A percentile compares a stretch with the other conserved stretches of the same genome.
Evolutionary conservation across 2,113 vertebrate species (phyloP).

Genomic region (Nerophis lumbriciformis): DNA sequence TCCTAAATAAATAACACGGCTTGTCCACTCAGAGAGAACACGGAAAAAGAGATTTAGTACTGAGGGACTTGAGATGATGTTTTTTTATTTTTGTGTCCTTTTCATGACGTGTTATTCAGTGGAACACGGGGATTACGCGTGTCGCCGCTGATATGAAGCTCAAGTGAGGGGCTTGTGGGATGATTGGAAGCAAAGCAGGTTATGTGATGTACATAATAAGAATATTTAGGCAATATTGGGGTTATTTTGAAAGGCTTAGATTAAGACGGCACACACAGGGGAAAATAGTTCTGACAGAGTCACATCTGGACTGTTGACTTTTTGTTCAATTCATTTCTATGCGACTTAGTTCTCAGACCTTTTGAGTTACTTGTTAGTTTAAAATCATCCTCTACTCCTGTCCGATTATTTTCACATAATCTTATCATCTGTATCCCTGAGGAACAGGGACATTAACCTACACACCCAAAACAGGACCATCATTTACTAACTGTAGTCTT

Average conservation of each 20-base stretch:
- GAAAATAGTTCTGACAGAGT: neutral
- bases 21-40: constrained; percentile 67
- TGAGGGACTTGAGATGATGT: constrained; percentile 49
- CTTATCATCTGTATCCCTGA: no score
- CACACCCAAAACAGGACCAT: no score
- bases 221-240: constrained; percentile 67
- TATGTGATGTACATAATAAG: constrained; percentile 52
- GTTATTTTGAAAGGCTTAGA: constrained; percentile 62
- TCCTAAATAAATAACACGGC: constrained; percentile 69
- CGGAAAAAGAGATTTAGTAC: constrained; percentile 68
- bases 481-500: no score
- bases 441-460: no score
- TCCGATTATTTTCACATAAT: no score
- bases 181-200: constrained; percentile 67
- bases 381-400: no score
- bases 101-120: constrained; percentile 59
- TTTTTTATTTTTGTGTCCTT: constrained; percentile 59
- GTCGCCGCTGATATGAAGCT: constrained; percentile 59
- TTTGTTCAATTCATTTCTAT: constrained; percentile 14
- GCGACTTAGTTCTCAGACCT: neutral
- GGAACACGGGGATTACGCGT: constrained; percentile 70
- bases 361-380: no score
- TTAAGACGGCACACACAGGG: constrained; percentile 17
- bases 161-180: constrained; percentile 43
- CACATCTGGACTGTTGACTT: constrained; percentile 14